Evolutionary conservation across 2,888 invertebrate genomes (phyloP).

Genomic region (Yponomeuta evonymella): DNA sequence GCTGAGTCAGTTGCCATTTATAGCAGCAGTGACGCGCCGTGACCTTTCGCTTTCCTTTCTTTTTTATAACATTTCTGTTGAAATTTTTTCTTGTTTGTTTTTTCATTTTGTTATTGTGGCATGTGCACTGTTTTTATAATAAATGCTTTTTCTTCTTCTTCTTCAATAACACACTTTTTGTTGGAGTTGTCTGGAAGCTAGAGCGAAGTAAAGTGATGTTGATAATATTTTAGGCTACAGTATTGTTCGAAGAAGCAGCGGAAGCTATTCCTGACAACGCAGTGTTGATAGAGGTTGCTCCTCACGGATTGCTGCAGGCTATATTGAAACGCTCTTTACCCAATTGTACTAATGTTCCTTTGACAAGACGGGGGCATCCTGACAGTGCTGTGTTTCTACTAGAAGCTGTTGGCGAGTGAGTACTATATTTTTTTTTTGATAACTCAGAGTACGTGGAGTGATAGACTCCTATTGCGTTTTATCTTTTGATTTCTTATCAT

Average conservation of each 20-base stretch:
- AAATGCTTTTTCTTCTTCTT: too few relatives aligned
- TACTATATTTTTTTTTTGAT: neutral
- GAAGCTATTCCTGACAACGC: conserved; percentile 85
- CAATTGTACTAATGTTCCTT: conserved; percentile 71
- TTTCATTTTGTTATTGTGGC: too few relatives aligned
- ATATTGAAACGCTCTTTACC: conserved; percentile 72
- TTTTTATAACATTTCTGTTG: too few relatives aligned
- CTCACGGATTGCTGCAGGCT: conserved; percentile 91
- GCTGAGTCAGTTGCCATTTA: too few relatives aligned
- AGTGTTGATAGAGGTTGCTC: conserved; percentile 90
- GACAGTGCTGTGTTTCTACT: conserved; percentile 81
- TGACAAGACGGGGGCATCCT: conserved; percentile 86
- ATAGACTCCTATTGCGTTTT: too few relatives aligned
- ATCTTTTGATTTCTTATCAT: too few relatives aligned
- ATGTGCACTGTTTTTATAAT: too few relatives aligned
- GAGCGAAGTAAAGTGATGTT: neutral
- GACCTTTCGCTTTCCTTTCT: too few relatives aligned
- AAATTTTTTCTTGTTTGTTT: too few relatives aligned
- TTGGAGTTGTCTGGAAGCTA: neutral
- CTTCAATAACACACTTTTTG: too few relatives aligned
- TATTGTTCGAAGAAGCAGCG: conserved; percentile 87
- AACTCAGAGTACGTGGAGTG: too few relatives aligned
- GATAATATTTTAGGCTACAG: conserved; percentile 65
- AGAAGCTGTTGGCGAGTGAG: conserved; percentile 64
- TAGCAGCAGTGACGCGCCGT: too few relatives aligned